Percentiles rank a stretch among this genome's conserved stretches.
Evolutionary conservation across 2,888 invertebrate species (phyloP).

Genomic region (Pocota personata): DNA sequence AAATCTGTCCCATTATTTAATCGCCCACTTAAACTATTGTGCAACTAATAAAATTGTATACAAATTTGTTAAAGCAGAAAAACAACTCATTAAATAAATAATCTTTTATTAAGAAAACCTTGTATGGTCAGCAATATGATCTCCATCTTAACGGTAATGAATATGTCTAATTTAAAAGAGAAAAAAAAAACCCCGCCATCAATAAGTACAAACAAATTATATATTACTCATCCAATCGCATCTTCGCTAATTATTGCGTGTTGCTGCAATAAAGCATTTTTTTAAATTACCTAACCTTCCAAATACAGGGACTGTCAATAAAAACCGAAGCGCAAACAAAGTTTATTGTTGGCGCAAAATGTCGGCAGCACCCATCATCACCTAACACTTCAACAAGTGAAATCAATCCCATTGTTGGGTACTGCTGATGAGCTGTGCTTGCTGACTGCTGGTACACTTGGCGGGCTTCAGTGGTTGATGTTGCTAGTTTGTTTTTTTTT

Average conservation of each 20-base stretch:
- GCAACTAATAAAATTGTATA: neutral
- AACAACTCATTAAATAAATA: neutral
- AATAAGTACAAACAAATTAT: neutral
- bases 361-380: constrained; percentile 19
- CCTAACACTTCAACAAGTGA: constrained; percentile 66
- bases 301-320: constrained; percentile 1
- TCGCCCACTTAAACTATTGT: neutral
- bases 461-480: constrained; percentile 47
- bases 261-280: neutral
- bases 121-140: neutral
- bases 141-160: constrained; percentile 3
- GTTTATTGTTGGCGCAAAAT: constrained; percentile 42
- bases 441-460: constrained; percentile 54
- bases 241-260: constrained; percentile 8
- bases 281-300: constrained; percentile 30
- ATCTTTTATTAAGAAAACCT: neutral
- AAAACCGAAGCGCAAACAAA: constrained; percentile 30
- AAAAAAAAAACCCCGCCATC: neutral
- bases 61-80: neutral
- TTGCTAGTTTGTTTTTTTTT: constrained; percentile 13
- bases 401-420: constrained; percentile 66
- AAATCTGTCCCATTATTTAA: neutral
- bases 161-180: neutral
- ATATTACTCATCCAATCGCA: neutral
- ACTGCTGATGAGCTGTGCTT: no score